Conservation (phyloP, 1,140 invertebrate genomes). For the Zaprionus vittiger region DNA sequence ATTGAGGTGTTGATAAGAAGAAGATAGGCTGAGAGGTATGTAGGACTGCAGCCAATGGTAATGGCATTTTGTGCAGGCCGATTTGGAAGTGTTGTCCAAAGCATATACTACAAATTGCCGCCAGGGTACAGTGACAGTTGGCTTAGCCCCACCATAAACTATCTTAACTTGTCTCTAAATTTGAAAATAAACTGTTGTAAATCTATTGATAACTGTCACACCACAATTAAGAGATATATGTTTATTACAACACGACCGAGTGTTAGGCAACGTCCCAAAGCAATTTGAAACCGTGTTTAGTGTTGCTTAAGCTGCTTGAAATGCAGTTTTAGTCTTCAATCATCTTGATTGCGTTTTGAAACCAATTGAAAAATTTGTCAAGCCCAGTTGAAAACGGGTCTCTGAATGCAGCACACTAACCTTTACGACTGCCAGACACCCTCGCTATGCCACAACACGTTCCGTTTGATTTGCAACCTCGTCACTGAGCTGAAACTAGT, state of each 20-base stretch:
- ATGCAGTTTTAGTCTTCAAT: conserved; percentile 4
- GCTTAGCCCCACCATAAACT: not conserved
- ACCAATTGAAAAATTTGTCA: conserved; percentile 7
- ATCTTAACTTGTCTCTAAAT: not conserved
- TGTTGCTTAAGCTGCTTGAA: not conserved
- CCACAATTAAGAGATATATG: not conserved
- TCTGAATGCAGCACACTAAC: not conserved
- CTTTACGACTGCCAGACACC: not conserved
- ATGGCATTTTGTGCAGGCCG: not conserved
- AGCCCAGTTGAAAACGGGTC: not conserved
- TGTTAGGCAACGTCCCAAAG: not conserved
- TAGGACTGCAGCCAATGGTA: no score
- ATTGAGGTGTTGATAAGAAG: no score
- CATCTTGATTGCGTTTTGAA: conserved; percentile 10
- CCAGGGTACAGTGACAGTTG: no score
- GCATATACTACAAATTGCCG: no score
- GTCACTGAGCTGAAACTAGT: not conserved
- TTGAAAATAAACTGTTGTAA: not conserved
- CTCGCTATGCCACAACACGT: not conserved
- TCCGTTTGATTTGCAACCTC: not conserved
- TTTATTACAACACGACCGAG: not conserved
- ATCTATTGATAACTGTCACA: not conserved
- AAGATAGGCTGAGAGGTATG: no score
- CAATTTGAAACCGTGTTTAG: not conserved
- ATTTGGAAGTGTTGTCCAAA: not conserved